Evolutionary conservation across 2,797 vertebrate species (phyloP).

Genomic region (Graptemys geographica): DNA sequence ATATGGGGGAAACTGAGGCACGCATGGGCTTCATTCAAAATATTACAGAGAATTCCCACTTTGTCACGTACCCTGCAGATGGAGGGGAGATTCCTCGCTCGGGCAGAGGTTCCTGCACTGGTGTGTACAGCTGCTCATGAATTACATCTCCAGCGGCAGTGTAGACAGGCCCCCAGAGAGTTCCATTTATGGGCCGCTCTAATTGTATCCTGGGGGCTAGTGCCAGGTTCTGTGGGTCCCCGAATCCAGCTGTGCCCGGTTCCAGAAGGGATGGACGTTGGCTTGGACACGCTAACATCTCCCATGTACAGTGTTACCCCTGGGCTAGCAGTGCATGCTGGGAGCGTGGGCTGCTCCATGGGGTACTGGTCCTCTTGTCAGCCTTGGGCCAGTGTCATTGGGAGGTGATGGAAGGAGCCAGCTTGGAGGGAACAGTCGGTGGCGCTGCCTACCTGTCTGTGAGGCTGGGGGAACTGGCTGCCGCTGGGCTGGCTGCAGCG

Average conservation of each 20-base stretch:
- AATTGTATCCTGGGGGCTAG: background rate
- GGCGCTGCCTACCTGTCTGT: no score
- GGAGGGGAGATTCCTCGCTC: background rate
- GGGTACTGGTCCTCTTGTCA: no score
- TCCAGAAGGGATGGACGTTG: background rate
- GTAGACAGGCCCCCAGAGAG: background rate
- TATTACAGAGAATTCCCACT: background rate
- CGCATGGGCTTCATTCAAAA: background rate
- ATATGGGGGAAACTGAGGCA: background rate
- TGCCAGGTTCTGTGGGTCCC: background rate
- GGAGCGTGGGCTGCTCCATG: background rate
- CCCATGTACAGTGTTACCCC: background rate
- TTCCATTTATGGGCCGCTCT: background rate
- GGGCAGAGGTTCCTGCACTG: background rate
- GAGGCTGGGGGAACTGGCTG: background rate
- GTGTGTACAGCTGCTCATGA: background rate
- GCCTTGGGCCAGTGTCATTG: background rate
- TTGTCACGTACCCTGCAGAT: background rate
- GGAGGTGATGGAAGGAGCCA: background rate
- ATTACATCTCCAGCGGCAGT: background rate
- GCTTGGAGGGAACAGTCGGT: background rate
- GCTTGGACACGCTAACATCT: background rate
- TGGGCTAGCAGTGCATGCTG: background rate
- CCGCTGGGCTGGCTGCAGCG: background rate
- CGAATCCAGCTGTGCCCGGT: background rate